Conservation (phyloP, 2,888 invertebrate genomes). For the Geophilus truncorum region DNA sequence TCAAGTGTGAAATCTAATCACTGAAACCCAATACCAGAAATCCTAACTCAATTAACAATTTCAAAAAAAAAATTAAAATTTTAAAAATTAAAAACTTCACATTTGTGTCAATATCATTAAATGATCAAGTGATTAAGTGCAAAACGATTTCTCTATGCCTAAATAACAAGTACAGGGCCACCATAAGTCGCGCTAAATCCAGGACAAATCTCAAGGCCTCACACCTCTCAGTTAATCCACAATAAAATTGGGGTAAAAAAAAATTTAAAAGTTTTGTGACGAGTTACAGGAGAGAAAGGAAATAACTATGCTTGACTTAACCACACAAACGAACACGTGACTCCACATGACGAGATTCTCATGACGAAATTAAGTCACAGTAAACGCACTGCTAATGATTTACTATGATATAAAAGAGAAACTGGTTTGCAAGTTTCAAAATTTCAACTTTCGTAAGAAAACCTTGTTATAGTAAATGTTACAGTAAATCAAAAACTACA, state of each 20-base stretch:
- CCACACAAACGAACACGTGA: neutral
- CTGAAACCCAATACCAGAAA: neutral
- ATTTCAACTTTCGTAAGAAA: no score
- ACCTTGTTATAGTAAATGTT: no score
- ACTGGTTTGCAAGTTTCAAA: no score
- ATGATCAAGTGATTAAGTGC: neutral
- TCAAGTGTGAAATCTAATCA: neutral
- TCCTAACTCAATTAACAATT: neutral
- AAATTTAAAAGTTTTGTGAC: neutral
- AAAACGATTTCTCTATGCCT: neutral
- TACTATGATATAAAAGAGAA: no score
- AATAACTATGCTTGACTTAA: slow-evolving; percentile 3
- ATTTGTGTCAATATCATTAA: slow-evolving; percentile 22
- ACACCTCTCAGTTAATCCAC: neutral
- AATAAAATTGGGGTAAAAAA: neutral
- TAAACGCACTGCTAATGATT: slow-evolving; percentile 2
- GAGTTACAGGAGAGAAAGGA: neutral
- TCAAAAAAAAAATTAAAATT: neutral
- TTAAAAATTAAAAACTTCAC: neutral
- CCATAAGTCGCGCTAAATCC: neutral
- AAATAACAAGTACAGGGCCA: slow-evolving; percentile 2
- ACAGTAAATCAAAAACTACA: no score
- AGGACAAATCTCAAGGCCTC: neutral
- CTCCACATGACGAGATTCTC: neutral
- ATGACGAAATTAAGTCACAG: slow-evolving; percentile 27